Conservation (phyloP, 2,797 vertebrate genomes). For the Natrix natrix region DNA sequence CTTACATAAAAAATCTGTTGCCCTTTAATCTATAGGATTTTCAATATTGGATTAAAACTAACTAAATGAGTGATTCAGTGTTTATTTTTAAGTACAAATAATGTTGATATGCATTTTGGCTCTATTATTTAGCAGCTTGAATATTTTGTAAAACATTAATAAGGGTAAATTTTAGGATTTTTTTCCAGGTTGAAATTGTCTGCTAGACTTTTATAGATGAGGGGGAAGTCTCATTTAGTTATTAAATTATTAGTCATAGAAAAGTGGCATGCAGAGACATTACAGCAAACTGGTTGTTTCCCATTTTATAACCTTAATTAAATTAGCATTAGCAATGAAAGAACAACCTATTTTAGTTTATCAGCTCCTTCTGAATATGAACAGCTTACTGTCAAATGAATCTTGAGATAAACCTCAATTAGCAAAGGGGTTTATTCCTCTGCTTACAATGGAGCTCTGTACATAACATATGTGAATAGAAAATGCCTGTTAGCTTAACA, state of each 20-base stretch:
- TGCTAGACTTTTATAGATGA: conserved; percentile 11
- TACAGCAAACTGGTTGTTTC: conserved; percentile 9
- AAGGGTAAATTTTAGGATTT: conserved; percentile 4
- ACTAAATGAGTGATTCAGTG: not conserved
- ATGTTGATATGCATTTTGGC: conserved; percentile 15
- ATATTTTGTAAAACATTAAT: conserved; percentile 3
- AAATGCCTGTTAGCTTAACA: not conserved
- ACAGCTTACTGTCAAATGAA: conserved; percentile 27
- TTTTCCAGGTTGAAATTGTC: conserved; percentile 26
- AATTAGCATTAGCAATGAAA: conserved; percentile 7
- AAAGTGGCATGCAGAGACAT: conserved; percentile 1
- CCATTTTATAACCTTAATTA: conserved; percentile 15
- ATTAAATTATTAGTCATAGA: conserved; percentile 30
- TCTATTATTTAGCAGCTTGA: conserved; percentile 35
- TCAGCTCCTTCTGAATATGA: conserved; percentile 20
- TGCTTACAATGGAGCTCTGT: not conserved
- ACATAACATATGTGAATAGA: not conserved
- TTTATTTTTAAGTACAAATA: conserved; percentile 36
- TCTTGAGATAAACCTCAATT: conserved; percentile 14
- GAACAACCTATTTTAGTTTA: conserved; percentile 28
- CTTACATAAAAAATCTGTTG: not conserved
- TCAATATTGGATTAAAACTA: not conserved
- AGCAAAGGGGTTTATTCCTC: conserved; percentile 4
- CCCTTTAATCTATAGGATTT: not conserved
- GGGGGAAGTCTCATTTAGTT: not conserved